These are phyloP conservation scores for Axis porcinus DNA, from an alignment of 2,113 vertebrate species.

Conservation along the genomic window DNA sequence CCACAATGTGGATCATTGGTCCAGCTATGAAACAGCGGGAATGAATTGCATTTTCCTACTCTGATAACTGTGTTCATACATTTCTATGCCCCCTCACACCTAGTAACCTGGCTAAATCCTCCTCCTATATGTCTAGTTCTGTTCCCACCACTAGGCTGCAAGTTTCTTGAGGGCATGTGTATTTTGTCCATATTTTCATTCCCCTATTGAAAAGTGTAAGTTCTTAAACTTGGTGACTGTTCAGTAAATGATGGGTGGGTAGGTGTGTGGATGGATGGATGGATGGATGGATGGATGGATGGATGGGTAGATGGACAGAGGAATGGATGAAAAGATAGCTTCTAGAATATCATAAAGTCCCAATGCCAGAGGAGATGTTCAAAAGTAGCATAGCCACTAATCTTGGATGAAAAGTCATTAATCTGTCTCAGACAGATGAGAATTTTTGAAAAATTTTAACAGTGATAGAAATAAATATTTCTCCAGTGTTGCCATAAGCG, in stretches of 20 bases:
- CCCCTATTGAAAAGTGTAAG: background rate
- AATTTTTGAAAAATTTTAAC: background rate
- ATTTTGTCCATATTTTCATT: background rate
- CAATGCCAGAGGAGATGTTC: background rate
- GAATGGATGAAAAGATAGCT: background rate
- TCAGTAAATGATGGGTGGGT: background rate
- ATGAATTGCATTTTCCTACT: background rate
- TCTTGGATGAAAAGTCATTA: background rate
- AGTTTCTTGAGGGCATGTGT: background rate
- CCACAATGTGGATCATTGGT: rapidly evolving
- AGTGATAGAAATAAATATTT: background rate
- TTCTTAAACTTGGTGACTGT: background rate
- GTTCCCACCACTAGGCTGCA: background rate
- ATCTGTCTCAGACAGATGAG: background rate
- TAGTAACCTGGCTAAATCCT: background rate
- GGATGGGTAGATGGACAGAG: background rate
- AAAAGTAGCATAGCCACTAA: background rate
- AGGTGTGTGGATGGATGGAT: background rate
- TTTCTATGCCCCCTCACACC: rapidly evolving
- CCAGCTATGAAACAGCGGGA: no score
- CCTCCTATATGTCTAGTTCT: background rate
- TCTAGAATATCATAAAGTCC: background rate
- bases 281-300: background rate
- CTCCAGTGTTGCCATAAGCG: background rate
- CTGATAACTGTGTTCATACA: background rate